phyloP scores from a whole-genome alignment of 2,888 invertebrate genomes.

The Teinopalpus imperialis region DNA sequence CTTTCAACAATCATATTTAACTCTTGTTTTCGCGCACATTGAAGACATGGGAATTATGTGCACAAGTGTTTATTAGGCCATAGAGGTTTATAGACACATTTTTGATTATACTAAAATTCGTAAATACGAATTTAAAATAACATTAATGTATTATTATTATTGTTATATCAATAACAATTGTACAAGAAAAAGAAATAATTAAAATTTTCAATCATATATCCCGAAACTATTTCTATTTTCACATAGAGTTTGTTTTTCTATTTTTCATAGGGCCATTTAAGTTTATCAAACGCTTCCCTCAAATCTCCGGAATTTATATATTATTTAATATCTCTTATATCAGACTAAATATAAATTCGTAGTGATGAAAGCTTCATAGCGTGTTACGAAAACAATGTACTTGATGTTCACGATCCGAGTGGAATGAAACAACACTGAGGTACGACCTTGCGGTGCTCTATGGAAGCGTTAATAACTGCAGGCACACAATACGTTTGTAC shows the following conservation, averaged over 20 bases:
- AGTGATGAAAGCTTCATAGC: neutral
- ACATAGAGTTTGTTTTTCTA: too few species aligned
- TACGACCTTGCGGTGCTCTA: constrained; percentile 9
- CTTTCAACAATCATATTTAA: too few species aligned
- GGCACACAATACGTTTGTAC: neutral
- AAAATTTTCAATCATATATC: too few species aligned
- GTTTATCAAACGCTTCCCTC: neutral
- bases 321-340: too few species aligned
- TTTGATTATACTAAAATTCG: too few species aligned
- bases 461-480: neutral
- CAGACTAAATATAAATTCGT: neutral
- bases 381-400: neutral
- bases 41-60: neutral
- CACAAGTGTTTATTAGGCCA: constrained; percentile 2
- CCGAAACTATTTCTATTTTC: too few species aligned
- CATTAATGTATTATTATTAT: too few species aligned
- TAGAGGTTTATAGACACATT: neutral
- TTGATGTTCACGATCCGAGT: constrained; percentile 1
- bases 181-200: too few species aligned
- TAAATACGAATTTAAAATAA: too few species aligned
- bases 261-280: too few species aligned
- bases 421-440: neutral
- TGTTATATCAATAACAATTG: too few species aligned
- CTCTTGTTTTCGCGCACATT: too few species aligned
- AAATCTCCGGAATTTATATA: neutral